Percentiles rank a stretch among this genome's conserved stretches.
These are phyloP conservation scores for Dryomyza anilis DNA, from an alignment of 2,888 invertebrate species.

Conservation along the genomic window DNA sequence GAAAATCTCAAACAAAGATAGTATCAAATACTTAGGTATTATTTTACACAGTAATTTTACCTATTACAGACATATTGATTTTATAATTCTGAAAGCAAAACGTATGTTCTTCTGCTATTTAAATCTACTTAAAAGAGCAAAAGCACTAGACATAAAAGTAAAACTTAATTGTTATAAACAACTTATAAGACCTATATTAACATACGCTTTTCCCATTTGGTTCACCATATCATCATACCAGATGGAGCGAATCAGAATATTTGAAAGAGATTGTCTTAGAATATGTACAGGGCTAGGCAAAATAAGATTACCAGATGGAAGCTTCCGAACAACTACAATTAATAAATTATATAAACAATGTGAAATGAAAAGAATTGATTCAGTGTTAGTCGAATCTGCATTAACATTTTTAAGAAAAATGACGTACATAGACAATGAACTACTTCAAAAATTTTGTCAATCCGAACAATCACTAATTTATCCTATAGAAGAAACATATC, in stretches of 20 bases:
- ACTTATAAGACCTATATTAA: neutral
- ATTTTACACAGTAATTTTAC: neutral
- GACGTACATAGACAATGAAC: neutral
- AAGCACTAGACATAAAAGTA: too few species aligned
- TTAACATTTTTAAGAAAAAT: neutral
- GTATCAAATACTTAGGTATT: neutral
- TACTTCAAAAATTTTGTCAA: neutral
- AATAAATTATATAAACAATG: neutral
- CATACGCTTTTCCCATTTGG: too few species aligned
- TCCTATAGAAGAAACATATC: neutral
- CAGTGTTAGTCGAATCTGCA: neutral
- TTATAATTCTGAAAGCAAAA: neutral
- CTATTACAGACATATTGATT: neutral
- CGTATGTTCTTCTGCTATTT: neutral
- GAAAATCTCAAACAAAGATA: neutral
- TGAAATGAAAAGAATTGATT: neutral
- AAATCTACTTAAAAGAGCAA: too few species aligned
- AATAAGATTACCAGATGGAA: neutral
- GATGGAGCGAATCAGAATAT: neutral
- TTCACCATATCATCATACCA: neutral
- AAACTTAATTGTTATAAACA: too few species aligned
- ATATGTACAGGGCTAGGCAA: neutral
- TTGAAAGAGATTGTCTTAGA: neutral
- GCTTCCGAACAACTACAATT: neutral
- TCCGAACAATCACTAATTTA: neutral